A percentile compares a stretch with the other conserved stretches of the same genome.
Evolutionary conservation across 2,888 invertebrate genomes (phyloP).

Genomic region (Trachelus iudaicus): DNA sequence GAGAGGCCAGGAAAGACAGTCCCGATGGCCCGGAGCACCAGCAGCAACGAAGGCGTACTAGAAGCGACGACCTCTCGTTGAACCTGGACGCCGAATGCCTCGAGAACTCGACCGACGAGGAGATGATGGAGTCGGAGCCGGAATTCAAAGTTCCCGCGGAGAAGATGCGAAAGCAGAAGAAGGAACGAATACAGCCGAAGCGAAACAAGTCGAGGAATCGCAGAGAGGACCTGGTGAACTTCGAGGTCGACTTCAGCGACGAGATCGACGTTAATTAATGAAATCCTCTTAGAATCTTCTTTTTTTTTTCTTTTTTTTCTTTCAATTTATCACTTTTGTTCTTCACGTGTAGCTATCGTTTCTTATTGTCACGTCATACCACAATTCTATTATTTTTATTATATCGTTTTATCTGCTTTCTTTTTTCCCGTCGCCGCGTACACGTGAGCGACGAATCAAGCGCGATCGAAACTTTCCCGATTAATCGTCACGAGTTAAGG

Average conservation of each 20-base stretch:
- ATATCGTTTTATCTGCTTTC: background rate
- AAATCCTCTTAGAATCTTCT: background rate
- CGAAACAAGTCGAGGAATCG: slow-evolving; percentile 29
- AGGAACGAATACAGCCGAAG: slow-evolving; percentile 10
- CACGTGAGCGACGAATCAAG: background rate
- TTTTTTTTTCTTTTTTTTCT: background rate
- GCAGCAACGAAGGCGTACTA: slow-evolving; percentile 21
- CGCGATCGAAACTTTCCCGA: background rate
- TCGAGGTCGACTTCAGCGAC: slow-evolving; percentile 46
- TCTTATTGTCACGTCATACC: background rate
- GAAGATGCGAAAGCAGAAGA: slow-evolving; percentile 21
- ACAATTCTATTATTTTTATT: background rate
- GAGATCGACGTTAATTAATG: slow-evolving; percentile 26
- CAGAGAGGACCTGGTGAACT: slow-evolving; percentile 20
- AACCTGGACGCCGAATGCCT: background rate
- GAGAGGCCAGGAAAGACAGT: slow-evolving; percentile 21
- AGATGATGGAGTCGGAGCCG: slow-evolving; percentile 18
- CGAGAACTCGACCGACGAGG: slow-evolving; percentile 30
- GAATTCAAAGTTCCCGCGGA: slow-evolving; percentile 38
- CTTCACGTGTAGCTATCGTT: background rate
- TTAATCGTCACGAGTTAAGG: background rate
- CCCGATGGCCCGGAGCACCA: slow-evolving; percentile 12
- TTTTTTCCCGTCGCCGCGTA: background rate
- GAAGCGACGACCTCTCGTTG: slow-evolving; percentile 17
- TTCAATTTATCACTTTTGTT: background rate